These are phyloP conservation scores for Brachylomia viminalis DNA, from an alignment of 2,888 invertebrate species.

Conservation along the genomic window DNA sequence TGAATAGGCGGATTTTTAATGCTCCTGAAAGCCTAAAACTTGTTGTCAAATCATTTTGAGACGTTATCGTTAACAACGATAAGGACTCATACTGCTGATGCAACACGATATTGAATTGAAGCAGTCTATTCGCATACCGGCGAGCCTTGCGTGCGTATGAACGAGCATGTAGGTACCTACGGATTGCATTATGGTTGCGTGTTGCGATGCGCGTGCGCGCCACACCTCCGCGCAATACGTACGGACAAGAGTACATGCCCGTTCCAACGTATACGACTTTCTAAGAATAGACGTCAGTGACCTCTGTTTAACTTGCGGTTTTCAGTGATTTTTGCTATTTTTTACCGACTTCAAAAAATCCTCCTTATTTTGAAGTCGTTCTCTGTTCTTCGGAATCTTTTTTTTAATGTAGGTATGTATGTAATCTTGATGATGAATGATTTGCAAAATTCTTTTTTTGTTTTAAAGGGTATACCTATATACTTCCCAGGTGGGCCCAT, in stretches of 20 bases:
- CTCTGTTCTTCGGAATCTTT: too few species aligned
- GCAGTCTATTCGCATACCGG: slow-evolving; percentile 53
- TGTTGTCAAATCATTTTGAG: slow-evolving; percentile 6
- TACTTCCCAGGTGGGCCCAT: too few species aligned
- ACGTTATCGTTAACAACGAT: slow-evolving; percentile 1
- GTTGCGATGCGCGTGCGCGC: slow-evolving; percentile 74
- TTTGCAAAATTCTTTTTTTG: too few species aligned
- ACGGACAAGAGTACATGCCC: slow-evolving; percentile 62
- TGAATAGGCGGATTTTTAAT: neutral
- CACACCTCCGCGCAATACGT: slow-evolving; percentile 78
- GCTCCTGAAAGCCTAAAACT: neutral
- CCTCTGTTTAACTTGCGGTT: slow-evolving; percentile 64
- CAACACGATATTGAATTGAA: slow-evolving; percentile 71
- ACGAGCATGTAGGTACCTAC: slow-evolving; percentile 22
- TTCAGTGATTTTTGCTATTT: slow-evolving; percentile 9
- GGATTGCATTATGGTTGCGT: slow-evolving; percentile 64
- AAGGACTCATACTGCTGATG: slow-evolving; percentile 75
- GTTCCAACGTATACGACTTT: slow-evolving; percentile 74
- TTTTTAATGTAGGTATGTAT: too few species aligned
- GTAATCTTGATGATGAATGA: too few species aligned
- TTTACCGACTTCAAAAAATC: too few species aligned
- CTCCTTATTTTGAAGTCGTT: too few species aligned
- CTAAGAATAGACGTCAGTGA: slow-evolving; percentile 80
- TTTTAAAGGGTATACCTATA: too few species aligned
- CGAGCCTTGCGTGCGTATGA: slow-evolving; percentile 46